Conservation (phyloP, 1,140 invertebrate species). For the Asbolus verrucosus region DNA sequence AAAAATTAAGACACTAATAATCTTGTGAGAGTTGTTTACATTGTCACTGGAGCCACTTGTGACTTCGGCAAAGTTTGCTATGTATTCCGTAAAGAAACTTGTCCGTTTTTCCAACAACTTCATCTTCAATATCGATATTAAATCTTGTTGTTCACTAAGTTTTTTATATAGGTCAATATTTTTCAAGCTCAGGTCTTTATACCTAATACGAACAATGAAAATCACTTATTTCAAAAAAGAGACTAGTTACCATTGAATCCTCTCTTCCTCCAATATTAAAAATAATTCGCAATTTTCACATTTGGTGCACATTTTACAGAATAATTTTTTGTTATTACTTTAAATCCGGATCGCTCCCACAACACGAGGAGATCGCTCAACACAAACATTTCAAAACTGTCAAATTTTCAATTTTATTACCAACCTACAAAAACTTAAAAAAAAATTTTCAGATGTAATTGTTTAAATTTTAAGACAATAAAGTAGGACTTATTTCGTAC, state of each 20-base stretch:
- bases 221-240: no score
- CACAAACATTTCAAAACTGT: conserved; percentile 24
- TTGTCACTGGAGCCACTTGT: not conserved
- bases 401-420: not conserved
- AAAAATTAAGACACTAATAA: not conserved
- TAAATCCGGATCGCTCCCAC: no score
- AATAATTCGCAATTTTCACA: conserved; percentile 17
- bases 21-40: conserved; percentile 3
- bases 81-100: not conserved
- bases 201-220: conserved; percentile 4
- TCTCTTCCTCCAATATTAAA: not conserved
- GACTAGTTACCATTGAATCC: conserved; percentile 18
- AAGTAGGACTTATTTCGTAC: no score
- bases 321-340: not conserved
- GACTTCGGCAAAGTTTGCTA: not conserved
- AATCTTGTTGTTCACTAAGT: conserved; percentile 1
- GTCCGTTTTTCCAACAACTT: conserved; percentile 3
- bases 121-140: not conserved
- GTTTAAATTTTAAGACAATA: no score
- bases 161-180: conserved; percentile 1
- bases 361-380: no score
- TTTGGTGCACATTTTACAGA: not conserved
- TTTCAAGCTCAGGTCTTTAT: conserved; percentile 1
- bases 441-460: no score
- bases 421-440: not conserved